Evolutionary conservation across 2,113 vertebrate genomes (phyloP).

Genomic region (Cochlearius cochlearius): DNA sequence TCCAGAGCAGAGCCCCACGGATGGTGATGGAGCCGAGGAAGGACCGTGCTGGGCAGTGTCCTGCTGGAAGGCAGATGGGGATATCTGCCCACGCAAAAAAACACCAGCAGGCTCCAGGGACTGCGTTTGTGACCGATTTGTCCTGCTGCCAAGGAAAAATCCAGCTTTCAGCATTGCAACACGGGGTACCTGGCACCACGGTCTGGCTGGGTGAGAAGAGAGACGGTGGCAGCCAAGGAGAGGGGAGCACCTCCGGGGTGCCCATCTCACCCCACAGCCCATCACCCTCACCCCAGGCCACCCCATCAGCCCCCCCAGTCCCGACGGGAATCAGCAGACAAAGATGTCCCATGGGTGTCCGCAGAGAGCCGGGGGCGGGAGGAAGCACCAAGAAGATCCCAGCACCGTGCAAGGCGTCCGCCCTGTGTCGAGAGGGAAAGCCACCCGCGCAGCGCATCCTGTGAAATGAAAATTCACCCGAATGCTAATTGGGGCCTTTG

Average conservation of each 20-base stretch:
- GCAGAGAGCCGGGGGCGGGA: background rate
- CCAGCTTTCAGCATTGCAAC: background rate
- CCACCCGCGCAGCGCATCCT: background rate
- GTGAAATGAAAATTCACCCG: background rate
- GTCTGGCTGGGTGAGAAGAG: background rate
- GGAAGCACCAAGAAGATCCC: background rate
- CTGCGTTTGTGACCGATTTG: background rate
- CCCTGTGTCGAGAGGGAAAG: background rate
- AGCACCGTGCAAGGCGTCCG: rapidly evolving
- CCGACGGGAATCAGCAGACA: rapidly evolving
- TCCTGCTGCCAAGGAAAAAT: background rate
- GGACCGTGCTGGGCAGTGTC: background rate
- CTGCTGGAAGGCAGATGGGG: background rate
- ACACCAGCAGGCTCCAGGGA: background rate
- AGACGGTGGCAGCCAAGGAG: rapidly evolving
- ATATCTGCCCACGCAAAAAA: background rate
- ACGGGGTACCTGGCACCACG: background rate
- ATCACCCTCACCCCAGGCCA: background rate
- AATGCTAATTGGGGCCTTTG: background rate
- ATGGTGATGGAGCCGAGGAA: background rate
- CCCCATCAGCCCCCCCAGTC: background rate
- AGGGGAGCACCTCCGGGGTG: background rate
- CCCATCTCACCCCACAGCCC: background rate
- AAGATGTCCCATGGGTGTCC: background rate
- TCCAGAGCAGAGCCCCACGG: background rate